Evolutionary conservation across 2,797 vertebrate genomes (phyloP), one percentile per base, ranked within the genome.

Genomic region (Acestrorhynchus altus): DNA sequence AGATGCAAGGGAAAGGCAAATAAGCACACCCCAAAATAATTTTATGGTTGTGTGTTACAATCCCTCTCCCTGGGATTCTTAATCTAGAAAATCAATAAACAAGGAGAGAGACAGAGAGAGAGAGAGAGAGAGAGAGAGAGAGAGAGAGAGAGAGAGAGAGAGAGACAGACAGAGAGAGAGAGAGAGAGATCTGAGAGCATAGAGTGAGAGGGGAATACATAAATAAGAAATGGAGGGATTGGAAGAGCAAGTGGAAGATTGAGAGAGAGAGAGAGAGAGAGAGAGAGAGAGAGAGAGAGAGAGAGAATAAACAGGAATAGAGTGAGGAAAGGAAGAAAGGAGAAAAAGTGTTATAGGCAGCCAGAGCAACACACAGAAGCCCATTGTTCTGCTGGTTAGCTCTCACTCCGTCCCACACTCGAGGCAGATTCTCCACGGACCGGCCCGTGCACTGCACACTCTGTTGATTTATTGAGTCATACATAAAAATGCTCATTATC

Each of bases 61-160:
- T 98, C 96, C 95, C 95, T 95, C 96, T 95, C 95, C 91, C 93
- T 89, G 95, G 96, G 96, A 97, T 98, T 97, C 96, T 96, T 98
- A 98, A 99, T 99, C 97, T 99, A 96, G 96, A 99, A 96, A 98
- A 99, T 99, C 97, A 99, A 98, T 99, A 98, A 99, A 99, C 98
- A 99, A 98, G 92, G 93, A 93, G 90, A 94, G 93, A 93, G 94
- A 94, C 94, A 92, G 86, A 77, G 72, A 79, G 67, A 67, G 1
- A 13, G 69, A 74, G 52, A 61, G 31, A 35, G 40, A 56, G 66
- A 81, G 77, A 83, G 80, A 86, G n/a, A 69, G 84, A 83, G 86
- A 61, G 74, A 72, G 71, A 81, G 77, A 83, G 81, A 86, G 16
- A 68, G 84, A 83, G 84, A 83, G 74, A 73, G 73, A 69, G 82